Percentiles rank a stretch among this genome's conserved stretches.
These are phyloP conservation scores for Seira sanloemensis DNA, from an alignment of 2,888 invertebrate species.

Conservation along the genomic window DNA sequence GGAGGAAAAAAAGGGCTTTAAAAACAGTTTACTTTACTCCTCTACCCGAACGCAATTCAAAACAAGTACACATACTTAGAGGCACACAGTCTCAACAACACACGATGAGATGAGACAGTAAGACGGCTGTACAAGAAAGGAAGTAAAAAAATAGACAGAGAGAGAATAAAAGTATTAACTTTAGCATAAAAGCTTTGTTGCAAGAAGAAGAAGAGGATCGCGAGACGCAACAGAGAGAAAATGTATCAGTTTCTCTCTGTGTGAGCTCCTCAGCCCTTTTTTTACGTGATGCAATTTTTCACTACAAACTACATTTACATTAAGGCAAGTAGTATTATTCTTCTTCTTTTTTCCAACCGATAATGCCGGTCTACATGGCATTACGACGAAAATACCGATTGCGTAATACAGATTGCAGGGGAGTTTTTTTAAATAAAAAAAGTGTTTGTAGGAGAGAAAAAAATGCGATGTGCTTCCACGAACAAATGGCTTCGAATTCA, in stretches of 20 bases:
- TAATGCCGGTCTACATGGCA: background rate
- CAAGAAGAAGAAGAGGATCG: too few relatives aligned
- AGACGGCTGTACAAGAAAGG: background rate
- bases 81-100: background rate
- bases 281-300: background rate
- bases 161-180: background rate
- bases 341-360: background rate
- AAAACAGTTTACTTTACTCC: background rate
- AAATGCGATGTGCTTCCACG: too few relatives aligned
- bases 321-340: too few relatives aligned
- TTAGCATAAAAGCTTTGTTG: background rate
- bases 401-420: background rate
- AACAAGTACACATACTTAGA: background rate
- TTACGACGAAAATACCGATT: background rate
- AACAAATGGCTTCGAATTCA: too few relatives aligned
- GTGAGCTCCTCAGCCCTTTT: background rate
- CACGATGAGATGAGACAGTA: background rate
- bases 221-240: background rate
- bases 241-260: background rate
- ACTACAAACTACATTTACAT: background rate
- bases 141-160: background rate
- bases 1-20: background rate
- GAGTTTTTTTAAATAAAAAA: too few relatives aligned
- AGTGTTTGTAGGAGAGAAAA: too few relatives aligned
- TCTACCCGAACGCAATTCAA: background rate